Conservation (phyloP, 2,888 invertebrate genomes). For the Mesorhabditis sp. region DNA sequence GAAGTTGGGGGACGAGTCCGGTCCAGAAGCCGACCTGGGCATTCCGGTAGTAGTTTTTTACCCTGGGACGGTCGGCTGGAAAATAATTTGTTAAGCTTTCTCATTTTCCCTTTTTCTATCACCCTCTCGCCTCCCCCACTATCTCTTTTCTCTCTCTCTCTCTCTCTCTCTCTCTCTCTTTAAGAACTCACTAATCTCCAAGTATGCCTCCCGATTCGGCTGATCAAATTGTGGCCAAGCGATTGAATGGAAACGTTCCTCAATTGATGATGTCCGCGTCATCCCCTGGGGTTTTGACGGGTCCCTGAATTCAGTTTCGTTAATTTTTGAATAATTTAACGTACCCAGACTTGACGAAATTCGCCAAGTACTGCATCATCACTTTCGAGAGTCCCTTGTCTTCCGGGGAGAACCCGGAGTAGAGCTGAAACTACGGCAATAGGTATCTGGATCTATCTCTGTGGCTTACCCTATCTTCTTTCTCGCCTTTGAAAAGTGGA, state of each 20-base stretch:
- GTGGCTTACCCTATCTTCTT: constrained; percentile 27
- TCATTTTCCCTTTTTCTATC: constrained; percentile 8
- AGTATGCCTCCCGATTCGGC: constrained; percentile 51
- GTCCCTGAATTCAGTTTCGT: constrained; percentile 34
- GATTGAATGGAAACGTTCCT: constrained; percentile 46
- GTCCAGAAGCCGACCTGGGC: constrained; percentile 56
- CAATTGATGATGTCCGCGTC: constrained; percentile 42
- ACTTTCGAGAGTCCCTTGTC: constrained; percentile 52
- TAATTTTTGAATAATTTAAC: constrained; percentile 8
- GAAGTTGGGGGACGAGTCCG: constrained; percentile 51
- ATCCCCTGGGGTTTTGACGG: constrained; percentile 50
- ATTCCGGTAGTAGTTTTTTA: constrained; percentile 56
- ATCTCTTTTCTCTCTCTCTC: too few relatives aligned
- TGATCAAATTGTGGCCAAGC: constrained; percentile 56
- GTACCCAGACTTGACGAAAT: constrained; percentile 57
- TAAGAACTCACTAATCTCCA: too few relatives aligned
- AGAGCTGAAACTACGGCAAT: constrained; percentile 22
- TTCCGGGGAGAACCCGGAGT: constrained; percentile 42
- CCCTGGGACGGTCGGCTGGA: constrained; percentile 47
- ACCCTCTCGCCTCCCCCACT: neutral
- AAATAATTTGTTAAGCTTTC: constrained; percentile 9
- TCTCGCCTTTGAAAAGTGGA: constrained; percentile 39
- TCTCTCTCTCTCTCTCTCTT: too few relatives aligned
- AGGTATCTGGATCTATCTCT: neutral
- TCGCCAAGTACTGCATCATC: constrained; percentile 56